Percentiles rank a stretch among this genome's conserved stretches.
Evolutionary conservation across 1,140 invertebrate genomes (phyloP).

Genomic region (Heliconius congener): DNA sequence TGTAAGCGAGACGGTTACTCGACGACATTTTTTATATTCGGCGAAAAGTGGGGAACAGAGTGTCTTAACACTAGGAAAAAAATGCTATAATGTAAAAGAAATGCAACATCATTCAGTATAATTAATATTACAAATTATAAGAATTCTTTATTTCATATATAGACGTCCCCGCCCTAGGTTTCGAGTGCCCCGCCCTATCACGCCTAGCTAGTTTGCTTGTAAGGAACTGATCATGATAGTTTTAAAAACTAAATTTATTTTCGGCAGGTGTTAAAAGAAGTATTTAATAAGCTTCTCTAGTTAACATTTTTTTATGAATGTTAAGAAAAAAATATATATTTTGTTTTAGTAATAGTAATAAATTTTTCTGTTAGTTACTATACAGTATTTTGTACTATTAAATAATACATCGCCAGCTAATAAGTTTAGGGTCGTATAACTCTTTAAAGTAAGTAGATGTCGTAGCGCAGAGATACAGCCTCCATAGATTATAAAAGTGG

Average conservation of each 20-base stretch:
- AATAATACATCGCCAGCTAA: no score
- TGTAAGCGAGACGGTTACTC: no score
- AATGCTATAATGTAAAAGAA: background rate
- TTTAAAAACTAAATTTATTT: constrained; percentile 23
- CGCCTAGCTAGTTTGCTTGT: constrained; percentile 20
- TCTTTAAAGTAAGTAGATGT: no score
- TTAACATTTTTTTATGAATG: background rate
- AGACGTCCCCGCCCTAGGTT: constrained; percentile 31
- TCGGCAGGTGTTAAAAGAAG: constrained; percentile 21
- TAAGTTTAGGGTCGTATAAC: no score
- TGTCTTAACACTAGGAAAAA: background rate
- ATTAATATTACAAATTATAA: constrained; percentile 55
- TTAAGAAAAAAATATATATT: background rate
- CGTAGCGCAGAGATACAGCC: no score
- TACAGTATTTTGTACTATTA: no score
- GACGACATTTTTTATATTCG: no score
- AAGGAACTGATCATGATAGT: background rate
- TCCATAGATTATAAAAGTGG: no score
- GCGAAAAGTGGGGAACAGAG: no score
- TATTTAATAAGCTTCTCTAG: background rate
- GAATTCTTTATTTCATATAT: constrained; percentile 29
- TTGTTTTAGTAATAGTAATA: no score
- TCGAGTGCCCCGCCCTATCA: constrained; percentile 35
- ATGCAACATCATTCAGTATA: constrained; percentile 7
- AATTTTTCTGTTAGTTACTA: no score